A percentile compares a stretch with the other conserved stretches of the same genome.
Evolutionary conservation across 2,888 invertebrate species (phyloP).

Genomic region (Acanthacorydalis orientalis): DNA sequence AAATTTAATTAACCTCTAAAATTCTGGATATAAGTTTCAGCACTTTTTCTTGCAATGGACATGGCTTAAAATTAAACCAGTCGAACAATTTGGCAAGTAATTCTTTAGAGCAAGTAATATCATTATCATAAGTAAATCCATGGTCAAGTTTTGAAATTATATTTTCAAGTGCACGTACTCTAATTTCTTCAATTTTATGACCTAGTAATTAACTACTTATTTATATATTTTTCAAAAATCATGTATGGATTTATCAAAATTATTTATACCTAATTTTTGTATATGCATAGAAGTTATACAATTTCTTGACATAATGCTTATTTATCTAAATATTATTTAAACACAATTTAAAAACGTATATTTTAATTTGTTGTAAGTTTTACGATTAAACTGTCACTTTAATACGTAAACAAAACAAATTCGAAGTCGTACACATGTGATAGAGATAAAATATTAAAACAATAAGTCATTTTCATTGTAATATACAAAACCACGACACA

Average conservation of each 20-base stretch:
- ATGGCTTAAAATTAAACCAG: conserved; percentile 41
- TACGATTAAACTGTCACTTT: no score
- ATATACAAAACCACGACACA: no score
- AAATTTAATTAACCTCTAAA: conserved; percentile 29
- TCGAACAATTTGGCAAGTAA: conserved; percentile 38
- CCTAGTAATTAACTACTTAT: conserved; percentile 14
- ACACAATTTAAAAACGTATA: no score
- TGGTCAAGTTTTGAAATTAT: conserved; percentile 40
- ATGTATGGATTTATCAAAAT: not conserved
- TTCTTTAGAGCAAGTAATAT: conserved; percentile 37
- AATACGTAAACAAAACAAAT: no score
- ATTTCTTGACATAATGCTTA: conserved; percentile 12
- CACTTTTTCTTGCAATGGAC: conserved; percentile 36
- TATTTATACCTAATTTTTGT: conserved; percentile 19
- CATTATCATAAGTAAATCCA: conserved; percentile 42
- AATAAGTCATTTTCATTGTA: no score
- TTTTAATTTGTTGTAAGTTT: no score
- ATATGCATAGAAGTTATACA: conserved; percentile 19
- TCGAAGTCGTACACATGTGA: no score
- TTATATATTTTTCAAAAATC: not conserved
- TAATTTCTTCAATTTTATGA: conserved; percentile 25
- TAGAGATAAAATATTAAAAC: no score
- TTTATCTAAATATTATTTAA: no score
- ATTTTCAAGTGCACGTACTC: conserved; percentile 23
- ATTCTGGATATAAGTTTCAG: conserved; percentile 35